These are phyloP conservation scores for Ceratosolen solmsi DNA, from an alignment of 1,140 invertebrate species.

Conservation along the genomic window DNA sequence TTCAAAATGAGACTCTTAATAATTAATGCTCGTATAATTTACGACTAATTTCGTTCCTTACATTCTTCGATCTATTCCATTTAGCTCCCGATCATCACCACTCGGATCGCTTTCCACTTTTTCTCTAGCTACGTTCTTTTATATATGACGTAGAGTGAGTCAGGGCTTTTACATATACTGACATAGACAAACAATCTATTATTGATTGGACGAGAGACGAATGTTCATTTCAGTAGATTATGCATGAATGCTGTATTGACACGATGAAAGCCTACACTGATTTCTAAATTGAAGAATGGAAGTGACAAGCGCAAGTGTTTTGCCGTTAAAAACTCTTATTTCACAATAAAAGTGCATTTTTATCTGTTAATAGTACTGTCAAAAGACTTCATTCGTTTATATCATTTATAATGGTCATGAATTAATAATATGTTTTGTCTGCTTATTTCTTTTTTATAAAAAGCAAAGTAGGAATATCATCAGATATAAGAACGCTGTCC, in stretches of 20 bases:
- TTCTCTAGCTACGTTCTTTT: too few relatives aligned
- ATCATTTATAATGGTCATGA: too few relatives aligned
- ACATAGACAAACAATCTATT: conserved; percentile 2
- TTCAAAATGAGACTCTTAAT: background rate
- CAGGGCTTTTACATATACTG: conserved; percentile 12
- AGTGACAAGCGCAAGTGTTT: too few relatives aligned
- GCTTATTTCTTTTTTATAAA: too few relatives aligned
- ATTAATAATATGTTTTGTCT: too few relatives aligned
- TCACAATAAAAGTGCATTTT: too few relatives aligned
- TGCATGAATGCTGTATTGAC: background rate
- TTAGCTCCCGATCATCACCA: background rate
- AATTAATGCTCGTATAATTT: background rate
- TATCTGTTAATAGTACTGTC: too few relatives aligned
- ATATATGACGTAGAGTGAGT: background rate
- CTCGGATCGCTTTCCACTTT: too few relatives aligned
- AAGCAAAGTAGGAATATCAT: too few relatives aligned
- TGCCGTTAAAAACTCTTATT: too few relatives aligned
- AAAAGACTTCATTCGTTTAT: too few relatives aligned
- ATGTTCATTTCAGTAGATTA: conserved; percentile 26
- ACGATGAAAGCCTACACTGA: background rate
- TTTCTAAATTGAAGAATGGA: background rate
- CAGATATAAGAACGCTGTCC: too few relatives aligned
- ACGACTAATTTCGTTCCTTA: background rate
- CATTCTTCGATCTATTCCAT: background rate
- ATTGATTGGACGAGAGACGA: conserved; percentile 7